Evolutionary conservation across 64 coral and sea anemone genomes (phyloP).

Genomic region (Stichodactyla helianthus): DNA sequence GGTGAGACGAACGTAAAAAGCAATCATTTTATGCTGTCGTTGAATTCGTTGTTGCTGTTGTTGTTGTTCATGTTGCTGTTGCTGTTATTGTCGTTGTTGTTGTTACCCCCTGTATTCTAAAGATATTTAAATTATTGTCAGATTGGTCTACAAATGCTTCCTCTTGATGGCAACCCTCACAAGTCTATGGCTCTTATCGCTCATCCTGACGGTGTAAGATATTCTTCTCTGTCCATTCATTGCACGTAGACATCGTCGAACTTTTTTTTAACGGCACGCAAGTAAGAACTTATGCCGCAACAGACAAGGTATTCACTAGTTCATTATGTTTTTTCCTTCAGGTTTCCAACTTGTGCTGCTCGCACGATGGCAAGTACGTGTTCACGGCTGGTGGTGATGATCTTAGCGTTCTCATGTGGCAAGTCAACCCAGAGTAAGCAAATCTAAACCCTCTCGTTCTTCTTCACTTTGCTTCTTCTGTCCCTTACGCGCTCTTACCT

Average conservation of each 20-base stretch:
- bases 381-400: slow-evolving; percentile 95
- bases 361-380: slow-evolving; percentile 80
- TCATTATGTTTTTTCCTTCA: slow-evolving; percentile 15
- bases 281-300: no score
- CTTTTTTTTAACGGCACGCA: not conserved
- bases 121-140: not conserved
- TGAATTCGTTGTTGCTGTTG: no score
- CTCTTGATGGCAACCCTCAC: slow-evolving; percentile 94
- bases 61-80: no score
- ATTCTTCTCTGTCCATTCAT: not conserved
- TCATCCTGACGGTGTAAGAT: slow-evolving; percentile 73
- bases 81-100: no score
- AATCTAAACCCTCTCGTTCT: not conserved
- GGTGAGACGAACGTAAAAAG: slow-evolving; percentile 7
- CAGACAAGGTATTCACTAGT: not conserved
- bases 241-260: not conserved
- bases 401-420: slow-evolving; percentile 73
- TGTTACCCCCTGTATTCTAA: no score
- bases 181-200: slow-evolving; percentile 95
- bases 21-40: no score
- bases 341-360: slow-evolving; percentile 70
- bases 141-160: slow-evolving; percentile 92
- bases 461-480: no score
- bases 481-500: no score
- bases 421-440: slow-evolving; percentile 78